Evolutionary conservation across 2,797 vertebrate genomes (phyloP).

Genomic region (Onychomys arenicola): DNA sequence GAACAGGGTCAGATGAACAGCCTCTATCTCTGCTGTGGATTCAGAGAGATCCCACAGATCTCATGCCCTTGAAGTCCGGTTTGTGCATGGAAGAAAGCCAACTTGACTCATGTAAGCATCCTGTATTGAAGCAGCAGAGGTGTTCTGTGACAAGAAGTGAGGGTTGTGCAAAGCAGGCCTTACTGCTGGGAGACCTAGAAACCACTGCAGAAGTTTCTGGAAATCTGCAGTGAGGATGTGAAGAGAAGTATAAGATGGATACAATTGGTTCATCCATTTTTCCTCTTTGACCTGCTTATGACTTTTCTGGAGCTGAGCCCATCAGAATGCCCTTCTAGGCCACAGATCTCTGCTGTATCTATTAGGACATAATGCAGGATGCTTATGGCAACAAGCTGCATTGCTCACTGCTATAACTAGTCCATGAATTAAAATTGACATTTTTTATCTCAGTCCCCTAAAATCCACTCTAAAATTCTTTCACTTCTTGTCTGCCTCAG

Average conservation of each 20-base stretch:
- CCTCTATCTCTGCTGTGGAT: background rate
- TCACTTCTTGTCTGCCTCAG: background rate
- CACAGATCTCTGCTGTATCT: no score
- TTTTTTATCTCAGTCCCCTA: background rate
- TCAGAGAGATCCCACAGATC: background rate
- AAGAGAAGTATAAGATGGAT: background rate
- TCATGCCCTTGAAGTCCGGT: background rate
- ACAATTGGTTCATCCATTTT: background rate
- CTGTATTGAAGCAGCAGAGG: background rate
- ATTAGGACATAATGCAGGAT: background rate
- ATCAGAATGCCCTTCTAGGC: background rate
- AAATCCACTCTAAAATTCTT: background rate
- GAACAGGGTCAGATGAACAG: background rate
- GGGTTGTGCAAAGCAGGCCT: background rate
- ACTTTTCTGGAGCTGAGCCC: background rate
- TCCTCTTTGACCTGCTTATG: background rate
- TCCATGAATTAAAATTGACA: background rate
- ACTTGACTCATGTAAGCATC: background rate
- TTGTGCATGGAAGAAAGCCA: background rate
- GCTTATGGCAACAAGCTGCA: background rate
- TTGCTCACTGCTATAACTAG: no score
- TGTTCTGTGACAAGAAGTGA: background rate
- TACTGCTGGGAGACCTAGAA: background rate
- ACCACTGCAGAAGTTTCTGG: background rate
- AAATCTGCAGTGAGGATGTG: background rate